Evolutionary conservation across 2,797 vertebrate genomes (phyloP), one percentile per base, ranked within the genome.

Genomic region (Macroramphosus scolopax): DNA sequence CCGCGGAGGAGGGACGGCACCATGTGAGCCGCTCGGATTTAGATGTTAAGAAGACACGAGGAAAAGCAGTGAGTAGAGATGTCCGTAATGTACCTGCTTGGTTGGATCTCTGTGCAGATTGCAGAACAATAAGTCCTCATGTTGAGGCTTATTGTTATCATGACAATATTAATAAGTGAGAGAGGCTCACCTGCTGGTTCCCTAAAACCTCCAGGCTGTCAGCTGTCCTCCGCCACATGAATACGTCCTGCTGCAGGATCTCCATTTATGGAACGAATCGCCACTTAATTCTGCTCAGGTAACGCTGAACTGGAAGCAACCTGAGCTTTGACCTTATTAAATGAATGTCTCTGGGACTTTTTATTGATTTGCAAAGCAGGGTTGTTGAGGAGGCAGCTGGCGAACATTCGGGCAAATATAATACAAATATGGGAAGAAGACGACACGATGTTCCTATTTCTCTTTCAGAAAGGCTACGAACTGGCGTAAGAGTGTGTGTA

Each of bases 291-390:
- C 78, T 57, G 67, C 51, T 81, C 83, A 84, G 80, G 72, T 80
- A 66, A 58, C n/a, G 30, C 47, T 76, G 69, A 78, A 83, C 72
- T 78, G 54, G 13, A 68, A 74, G 72, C 36, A 72, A 81, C 73
- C 74, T 56, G 53, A 20, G 44, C 58, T 54, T 68, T 80, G 78
- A 85, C 79, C 63, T 77, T 72, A 69, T 82, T 87, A 85, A n/a
- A 88, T 87, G 84, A 73, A 86, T 89, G 86, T 87, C 80, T 69
- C 30, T 43, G 82, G 83, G 82, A 82, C 50, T 62, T 76, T 37
- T 40, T 55, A 61, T 71, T 68, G 70, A 80, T 80, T n/a, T 73
- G 47, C n/a, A 57, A 65, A 78, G 64, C 55, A 63, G 30, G 43
- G 33, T 22, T n/a, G 40, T 38, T 49, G 57, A 65, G 56, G 48